Evolutionary conservation across 2,113 vertebrate species (phyloP), one percentile per base, ranked within the genome.

Genomic region (Charina bottae): DNA sequence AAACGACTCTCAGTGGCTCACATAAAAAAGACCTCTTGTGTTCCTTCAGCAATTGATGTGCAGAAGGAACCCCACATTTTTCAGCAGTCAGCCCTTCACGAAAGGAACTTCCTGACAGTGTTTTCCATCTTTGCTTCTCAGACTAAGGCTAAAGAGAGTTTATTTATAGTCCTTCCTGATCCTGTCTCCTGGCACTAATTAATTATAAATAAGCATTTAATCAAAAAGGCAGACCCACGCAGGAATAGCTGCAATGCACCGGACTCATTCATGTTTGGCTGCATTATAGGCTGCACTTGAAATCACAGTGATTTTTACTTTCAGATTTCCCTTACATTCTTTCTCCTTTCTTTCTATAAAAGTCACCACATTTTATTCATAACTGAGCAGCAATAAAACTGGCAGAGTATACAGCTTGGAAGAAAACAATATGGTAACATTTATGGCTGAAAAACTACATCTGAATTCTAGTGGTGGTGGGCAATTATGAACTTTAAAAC

Each of bases 91-190:
- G 91, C 53, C 85, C 0, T 0, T 90, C 64, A 91, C 11, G 37
- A 85, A 94, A 94, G 0, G 46, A 85, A 37, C 37, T 93, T 90
- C 58, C 89, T 60, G 58, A 11, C 89, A 92, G 88, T 19, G 33
- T 85, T 88, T 92, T 88, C 54, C 28, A 91, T 90, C 26, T 92
- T 92, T 93, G 91, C 91, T 92, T 28, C 72, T 84, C 11, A 28
- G 93, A 42, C 89, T 95, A 87, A 88, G 55, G 90, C 94, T 90
- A 92, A 89, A 93, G 87, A 93, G 64, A 88, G 56, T 49, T 92
- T 95, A 92, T 88, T 96, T 95, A 90, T 89, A 94, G 92, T 56
- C 87, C 15, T 64, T 87, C 42, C 88, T 95, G 85, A 91, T 78
- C 90, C 92, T 90, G 56, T 91, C 21, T 93, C 84, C 89, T 92